Percentiles rank a stretch among this genome's conserved stretches.
phyloP scores from a whole-genome alignment of 2,797 vertebrate species.

The Adrianichthys oophorus region DNA sequence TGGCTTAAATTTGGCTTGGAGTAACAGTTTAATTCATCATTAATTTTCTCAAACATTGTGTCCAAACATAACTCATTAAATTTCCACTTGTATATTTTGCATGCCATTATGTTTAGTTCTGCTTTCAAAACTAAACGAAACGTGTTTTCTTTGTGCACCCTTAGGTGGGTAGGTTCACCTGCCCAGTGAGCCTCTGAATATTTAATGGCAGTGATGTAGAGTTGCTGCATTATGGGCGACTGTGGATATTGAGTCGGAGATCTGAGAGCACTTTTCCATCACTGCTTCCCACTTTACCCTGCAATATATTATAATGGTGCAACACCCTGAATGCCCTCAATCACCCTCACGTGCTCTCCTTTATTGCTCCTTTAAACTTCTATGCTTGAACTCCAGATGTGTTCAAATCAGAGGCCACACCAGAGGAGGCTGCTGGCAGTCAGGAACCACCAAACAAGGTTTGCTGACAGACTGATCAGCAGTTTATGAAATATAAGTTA shows the following conservation, averaged over 20 bases:
- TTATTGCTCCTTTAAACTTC: conserved; percentile 20
- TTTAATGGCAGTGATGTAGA: conserved; percentile 73
- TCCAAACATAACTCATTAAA: no score
- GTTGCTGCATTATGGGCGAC: conserved; percentile 62
- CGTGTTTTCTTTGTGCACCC: background rate
- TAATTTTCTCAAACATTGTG: no score
- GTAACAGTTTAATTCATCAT: no score
- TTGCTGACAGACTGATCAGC: conserved; percentile 50
- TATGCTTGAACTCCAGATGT: conserved; percentile 26
- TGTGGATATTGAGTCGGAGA: conserved; percentile 62
- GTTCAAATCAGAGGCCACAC: conserved; percentile 10
- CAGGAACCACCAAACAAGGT: conserved; percentile 16
- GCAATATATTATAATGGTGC: conserved; percentile 42
- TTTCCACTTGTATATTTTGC: no score
- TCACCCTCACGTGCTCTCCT: background rate
- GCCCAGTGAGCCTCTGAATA: conserved; percentile 65
- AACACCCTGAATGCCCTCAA: background rate
- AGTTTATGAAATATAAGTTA: conserved; percentile 58
- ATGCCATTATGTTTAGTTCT: background rate
- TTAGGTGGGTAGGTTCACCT: conserved; percentile 64
- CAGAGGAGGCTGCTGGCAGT: conserved; percentile 3
- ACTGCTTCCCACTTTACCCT: conserved; percentile 45
- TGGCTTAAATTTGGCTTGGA: no score
- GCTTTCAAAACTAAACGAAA: background rate
- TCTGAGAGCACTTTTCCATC: conserved; percentile 64